Evolutionary conservation across 2,113 vertebrate species (phyloP).

Genomic region (Xiphophorus hellerii): DNA sequence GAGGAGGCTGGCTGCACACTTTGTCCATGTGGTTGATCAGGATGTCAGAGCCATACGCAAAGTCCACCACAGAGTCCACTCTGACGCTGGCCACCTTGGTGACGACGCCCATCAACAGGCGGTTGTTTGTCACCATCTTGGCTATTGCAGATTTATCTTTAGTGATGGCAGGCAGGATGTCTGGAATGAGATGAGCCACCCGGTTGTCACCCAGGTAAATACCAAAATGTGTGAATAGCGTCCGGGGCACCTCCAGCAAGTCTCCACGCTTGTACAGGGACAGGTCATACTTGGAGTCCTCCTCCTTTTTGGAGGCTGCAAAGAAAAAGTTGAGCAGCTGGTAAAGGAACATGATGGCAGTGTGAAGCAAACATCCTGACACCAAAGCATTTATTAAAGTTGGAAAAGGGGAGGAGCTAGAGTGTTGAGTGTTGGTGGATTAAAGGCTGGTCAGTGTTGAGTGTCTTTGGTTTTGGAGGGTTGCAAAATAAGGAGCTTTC

Average conservation of each 20-base stretch:
- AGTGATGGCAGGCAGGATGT: slow-evolving; percentile 87
- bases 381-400: slow-evolving; percentile 52
- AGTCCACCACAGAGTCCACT: slow-evolving; percentile 92
- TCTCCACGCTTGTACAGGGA: slow-evolving; percentile 87
- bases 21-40: slow-evolving; percentile 90
- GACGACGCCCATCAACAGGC: slow-evolving; percentile 89
- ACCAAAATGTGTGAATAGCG: slow-evolving; percentile 92
- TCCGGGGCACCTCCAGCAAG: slow-evolving; percentile 91
- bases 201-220: slow-evolving; percentile 92
- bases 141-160: slow-evolving; percentile 76
- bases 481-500: slow-evolving; percentile 65
- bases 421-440: slow-evolving; percentile 35
- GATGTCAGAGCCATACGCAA: slow-evolving; percentile 90
- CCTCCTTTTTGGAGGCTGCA: slow-evolving; percentile 43
- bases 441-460: slow-evolving; percentile 51
- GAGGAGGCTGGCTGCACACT: slow-evolving; percentile 80
- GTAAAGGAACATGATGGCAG: slow-evolving; percentile 69
- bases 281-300: slow-evolving; percentile 72
- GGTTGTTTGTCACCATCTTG: slow-evolving; percentile 90
- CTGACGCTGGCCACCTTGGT: slow-evolving; percentile 87
- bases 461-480: slow-evolving; percentile 33
- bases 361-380: not conserved
- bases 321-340: slow-evolving; percentile 73
- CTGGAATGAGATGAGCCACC: slow-evolving; percentile 95
- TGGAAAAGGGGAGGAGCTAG: slow-evolving; percentile 36